Base-by-base conservation (phyloP, 53 echinoderm and acorn worm species). In the Pentamera pediparva region DNA sequence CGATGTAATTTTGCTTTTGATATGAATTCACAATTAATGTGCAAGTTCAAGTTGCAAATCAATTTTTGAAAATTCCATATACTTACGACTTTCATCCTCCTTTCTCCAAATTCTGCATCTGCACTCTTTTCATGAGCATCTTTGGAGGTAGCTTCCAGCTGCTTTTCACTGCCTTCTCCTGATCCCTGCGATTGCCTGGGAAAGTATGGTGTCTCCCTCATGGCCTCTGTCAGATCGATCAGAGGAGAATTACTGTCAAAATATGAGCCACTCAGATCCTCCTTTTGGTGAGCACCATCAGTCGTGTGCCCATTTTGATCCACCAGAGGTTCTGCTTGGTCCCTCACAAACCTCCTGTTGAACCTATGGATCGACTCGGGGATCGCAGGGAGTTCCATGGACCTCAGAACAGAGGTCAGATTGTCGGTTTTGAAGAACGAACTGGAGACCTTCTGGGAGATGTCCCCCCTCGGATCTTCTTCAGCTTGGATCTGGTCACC, bases 171-270 rank as follows among this genome's bases (percentile, higher is more conserved):
- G 55, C n/a, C n/a, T n/a, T n/a, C n/a, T n/a, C n/a, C n/a, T n/a
- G n/a, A n/a, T n/a, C n/a, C n/a, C n/a, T n/a, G n/a, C n/a, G n/a
- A n/a, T n/a, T n/a, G n/a, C n/a, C n/a, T n/a, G n/a, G n/a, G n/a
- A n/a, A n/a, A n/a, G n/a, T n/a, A n/a, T 36, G 37, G 37, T 40
- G 39, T 65, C 41, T 65, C 65, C 37, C 37, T 27, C 11, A 65
- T 65, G 2, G 39, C 65, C 39, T 65, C 39, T 6, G 65, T 65
- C 65, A 65, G 37, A 38, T 65, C 65, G 5, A 65, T 65, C 67
- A 67, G 45, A 0, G 67, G 67, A 22, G 67, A 37, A 41, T 67
- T 67, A 27, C 41, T 67, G 17, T 67, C 67, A 67, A 67, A 67
- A 15, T 67, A 67, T 22, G 45, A 12, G 3, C 67, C 67, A 3